A percentile compares a stretch with the other conserved stretches of the same genome.
These are phyloP conservation scores for Selene dorsalis DNA, from an alignment of 2,797 vertebrate species.

Conservation along the genomic window DNA sequence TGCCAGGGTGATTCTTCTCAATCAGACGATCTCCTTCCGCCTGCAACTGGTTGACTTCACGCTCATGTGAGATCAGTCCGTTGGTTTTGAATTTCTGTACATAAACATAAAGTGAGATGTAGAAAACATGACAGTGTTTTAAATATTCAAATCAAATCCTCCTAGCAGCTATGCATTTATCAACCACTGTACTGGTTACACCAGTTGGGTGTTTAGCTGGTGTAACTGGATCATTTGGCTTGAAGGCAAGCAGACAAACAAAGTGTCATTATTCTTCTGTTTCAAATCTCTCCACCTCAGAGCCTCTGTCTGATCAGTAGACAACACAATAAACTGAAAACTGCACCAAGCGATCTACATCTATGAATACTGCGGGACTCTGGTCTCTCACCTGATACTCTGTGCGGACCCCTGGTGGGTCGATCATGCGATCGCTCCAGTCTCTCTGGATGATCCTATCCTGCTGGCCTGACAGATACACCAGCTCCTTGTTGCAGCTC, in stretches of 20 bases:
- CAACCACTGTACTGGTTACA: slow-evolving; percentile 18
- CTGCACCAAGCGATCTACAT: background rate
- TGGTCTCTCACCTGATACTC: slow-evolving; percentile 89
- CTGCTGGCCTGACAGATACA: slow-evolving; percentile 88
- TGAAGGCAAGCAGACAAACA: slow-evolving; percentile 17
- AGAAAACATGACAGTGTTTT: background rate
- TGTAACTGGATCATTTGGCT: background rate
- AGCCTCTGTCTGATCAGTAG: background rate
- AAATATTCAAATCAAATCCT: background rate
- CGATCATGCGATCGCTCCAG: slow-evolving; percentile 93
- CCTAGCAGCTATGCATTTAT: background rate
- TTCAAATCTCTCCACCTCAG: background rate
- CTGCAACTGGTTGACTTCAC: slow-evolving; percentile 85
- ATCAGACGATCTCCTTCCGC: slow-evolving; percentile 85
- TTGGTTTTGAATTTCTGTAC: slow-evolving; percentile 91
- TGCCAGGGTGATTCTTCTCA: slow-evolving; percentile 86
- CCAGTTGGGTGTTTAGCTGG: background rate
- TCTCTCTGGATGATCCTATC: slow-evolving; percentile 89
- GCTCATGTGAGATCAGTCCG: slow-evolving; percentile 88
- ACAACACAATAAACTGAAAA: background rate
- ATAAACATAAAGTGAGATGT: background rate
- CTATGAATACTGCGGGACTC: background rate
- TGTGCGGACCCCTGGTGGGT: slow-evolving; percentile 81
- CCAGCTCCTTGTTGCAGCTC: slow-evolving; percentile 90
- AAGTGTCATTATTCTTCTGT: background rate